A percentile compares a stretch with the other conserved stretches of the same genome.
Evolutionary conservation across 2,797 vertebrate species (phyloP).

Genomic region (Telmatherina bonti): DNA sequence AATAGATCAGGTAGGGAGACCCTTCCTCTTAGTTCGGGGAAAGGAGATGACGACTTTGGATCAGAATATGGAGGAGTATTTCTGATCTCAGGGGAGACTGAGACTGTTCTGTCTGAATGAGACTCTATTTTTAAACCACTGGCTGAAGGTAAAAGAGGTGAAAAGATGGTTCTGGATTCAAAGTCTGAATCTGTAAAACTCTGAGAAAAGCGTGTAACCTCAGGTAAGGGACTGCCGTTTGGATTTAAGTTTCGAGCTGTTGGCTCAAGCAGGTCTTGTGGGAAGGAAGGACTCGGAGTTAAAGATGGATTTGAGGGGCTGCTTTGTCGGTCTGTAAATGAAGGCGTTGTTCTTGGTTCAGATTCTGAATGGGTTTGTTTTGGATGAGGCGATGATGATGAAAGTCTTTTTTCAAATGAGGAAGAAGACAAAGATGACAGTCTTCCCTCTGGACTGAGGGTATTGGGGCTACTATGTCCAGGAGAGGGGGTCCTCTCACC

Average conservation of each 20-base stretch:
- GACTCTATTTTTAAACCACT: conserved; percentile 35
- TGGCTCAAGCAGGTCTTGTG: conserved; percentile 34
- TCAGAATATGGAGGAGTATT: conserved; percentile 44
- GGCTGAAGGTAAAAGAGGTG: conserved; percentile 42
- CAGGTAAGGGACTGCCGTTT: conserved; percentile 47
- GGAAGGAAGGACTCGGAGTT: conserved; percentile 46
- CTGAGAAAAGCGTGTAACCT: conserved; percentile 17
- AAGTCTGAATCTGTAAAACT: conserved; percentile 44
- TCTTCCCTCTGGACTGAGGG: conserved; percentile 45
- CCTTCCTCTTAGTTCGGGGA: conserved; percentile 62
- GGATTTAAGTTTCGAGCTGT: conserved; percentile 18
- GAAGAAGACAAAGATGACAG: conserved; percentile 58
- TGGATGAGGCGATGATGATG: conserved; percentile 45
- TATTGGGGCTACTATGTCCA: conserved; percentile 47
- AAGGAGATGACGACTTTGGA: conserved; percentile 61
- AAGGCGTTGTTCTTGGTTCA: conserved; percentile 52
- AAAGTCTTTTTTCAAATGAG: conserved; percentile 59
- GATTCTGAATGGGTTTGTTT: conserved; percentile 37
- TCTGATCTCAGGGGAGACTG: conserved; percentile 45
- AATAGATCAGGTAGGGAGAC: conserved; percentile 76
- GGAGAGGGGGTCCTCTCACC: conserved; percentile 58
- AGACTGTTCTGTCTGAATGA: conserved; percentile 42
- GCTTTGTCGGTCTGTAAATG: conserved; percentile 45
- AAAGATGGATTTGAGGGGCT: conserved; percentile 53
- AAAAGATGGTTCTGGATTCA: conserved; percentile 39